phyloP scores from a whole-genome alignment of 2,113 vertebrate species.

The Rhynchomys soricoides region DNA sequence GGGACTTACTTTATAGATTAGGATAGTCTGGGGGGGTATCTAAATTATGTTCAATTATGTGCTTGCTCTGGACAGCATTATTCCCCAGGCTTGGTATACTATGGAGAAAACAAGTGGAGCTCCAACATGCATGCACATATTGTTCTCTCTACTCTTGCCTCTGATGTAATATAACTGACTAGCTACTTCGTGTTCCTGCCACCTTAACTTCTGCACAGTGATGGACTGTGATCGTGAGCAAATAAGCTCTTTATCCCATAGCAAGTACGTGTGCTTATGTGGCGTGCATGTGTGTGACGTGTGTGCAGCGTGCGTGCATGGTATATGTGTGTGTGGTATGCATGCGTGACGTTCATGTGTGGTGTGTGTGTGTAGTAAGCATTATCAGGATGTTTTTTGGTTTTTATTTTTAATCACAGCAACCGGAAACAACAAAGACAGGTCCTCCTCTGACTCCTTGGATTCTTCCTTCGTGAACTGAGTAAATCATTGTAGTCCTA shows the following conservation, averaged over 20 bases:
- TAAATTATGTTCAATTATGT: background rate
- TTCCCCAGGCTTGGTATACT: background rate
- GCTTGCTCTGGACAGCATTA: background rate
- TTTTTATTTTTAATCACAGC: background rate
- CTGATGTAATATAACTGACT: background rate
- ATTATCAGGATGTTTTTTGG: background rate
- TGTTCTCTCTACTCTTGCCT: background rate
- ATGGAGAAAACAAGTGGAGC: background rate
- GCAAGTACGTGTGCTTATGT: too few species aligned
- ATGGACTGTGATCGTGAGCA: background rate
- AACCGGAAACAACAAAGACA: background rate
- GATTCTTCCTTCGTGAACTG: background rate
- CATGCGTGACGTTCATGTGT: too few species aligned
- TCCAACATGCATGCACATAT: accelerated
- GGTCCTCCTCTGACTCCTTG: background rate
- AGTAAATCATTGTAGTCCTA: background rate
- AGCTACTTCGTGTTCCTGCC: background rate
- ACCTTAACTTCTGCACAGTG: background rate
- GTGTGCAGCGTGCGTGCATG: too few species aligned
- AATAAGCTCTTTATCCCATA: background rate
- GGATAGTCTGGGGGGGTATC: too few species aligned
- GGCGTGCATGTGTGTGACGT: too few species aligned
- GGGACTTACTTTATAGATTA: background rate
- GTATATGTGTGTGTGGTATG: too few species aligned
- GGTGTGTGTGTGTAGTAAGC: background rate